Evolutionary conservation across 2,888 invertebrate species (phyloP), one percentile per base, ranked within the genome.

Genomic region (Cephus spinipes): DNA sequence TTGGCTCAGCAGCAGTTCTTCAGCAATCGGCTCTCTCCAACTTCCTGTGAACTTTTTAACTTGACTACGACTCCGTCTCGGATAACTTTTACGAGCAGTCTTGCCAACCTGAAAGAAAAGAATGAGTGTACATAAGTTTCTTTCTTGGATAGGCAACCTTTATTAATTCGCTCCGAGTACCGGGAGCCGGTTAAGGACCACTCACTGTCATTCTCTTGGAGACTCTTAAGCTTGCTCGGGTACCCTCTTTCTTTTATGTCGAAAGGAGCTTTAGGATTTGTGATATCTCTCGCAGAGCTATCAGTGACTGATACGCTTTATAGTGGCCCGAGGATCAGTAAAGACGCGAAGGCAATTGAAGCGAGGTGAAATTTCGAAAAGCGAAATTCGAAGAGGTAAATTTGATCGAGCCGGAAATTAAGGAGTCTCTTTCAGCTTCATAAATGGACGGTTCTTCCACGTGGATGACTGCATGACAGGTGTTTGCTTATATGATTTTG

Each of bases 161-260:
- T 33, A 78, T 82, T 82, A 81, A 79, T 82, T 79, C 79, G 75
- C 9, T 23, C 55, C 23, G 55, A 55, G 55, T 55, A 55, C 55
- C 23, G 23, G 55, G 55, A 55, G 55, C 9, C 55, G 55, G 55
- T 23, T 55, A 55, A 55, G 55, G 55, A 55, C 55, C 55, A 55
- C 23, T 55, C 55, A 55, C 55, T 23, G 23, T 55, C 55, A 55
- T 1, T 55, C 55, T 55, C 55, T 9, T 55, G 55, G 55, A 55
- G 55, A 55, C 6, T 55, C 55, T 55, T 55, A 55, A 55, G 55
- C 55, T 55, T 55, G 55, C 55, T 23, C 55, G 55, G 55, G 55
- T 23, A 55, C 55, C 55, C 6, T 55, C 23, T 55, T 55, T 55
- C 55, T 55, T 55, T 55, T 55, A 55, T 55, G 23, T 55, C 55